Conservation (phyloP, 2,113 vertebrate genomes). For the Pachypanchax playfairii region DNA sequence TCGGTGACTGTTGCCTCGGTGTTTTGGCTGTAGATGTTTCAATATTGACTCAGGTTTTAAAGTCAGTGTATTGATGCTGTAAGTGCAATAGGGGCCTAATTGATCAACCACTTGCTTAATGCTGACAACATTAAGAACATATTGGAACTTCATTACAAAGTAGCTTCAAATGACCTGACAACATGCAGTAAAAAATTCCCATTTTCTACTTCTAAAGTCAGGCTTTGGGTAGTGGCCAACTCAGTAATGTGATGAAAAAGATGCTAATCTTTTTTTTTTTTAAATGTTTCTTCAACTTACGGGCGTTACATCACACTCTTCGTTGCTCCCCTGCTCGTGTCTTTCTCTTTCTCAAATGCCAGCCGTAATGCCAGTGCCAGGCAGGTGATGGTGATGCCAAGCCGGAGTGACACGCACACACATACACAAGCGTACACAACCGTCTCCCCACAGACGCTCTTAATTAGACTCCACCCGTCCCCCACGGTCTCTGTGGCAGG, state of each 20-base stretch:
- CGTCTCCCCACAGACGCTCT: conserved; percentile 79
- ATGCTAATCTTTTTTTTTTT: not conserved
- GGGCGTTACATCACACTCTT: conserved; percentile 28
- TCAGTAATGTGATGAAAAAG: not conserved
- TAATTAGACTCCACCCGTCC: conserved; percentile 83
- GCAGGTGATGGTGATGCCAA: conserved; percentile 81
- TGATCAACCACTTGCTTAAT: conserved; percentile 64
- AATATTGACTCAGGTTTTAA: conserved; percentile 50
- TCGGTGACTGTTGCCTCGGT: conserved; percentile 18
- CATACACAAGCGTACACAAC: conserved; percentile 57
- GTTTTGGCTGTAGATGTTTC: conserved; percentile 52
- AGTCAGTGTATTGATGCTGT: conserved; percentile 58
- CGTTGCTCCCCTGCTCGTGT: conserved; percentile 9
- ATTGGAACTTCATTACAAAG: conserved; percentile 41
- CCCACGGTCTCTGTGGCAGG: conserved; percentile 76
- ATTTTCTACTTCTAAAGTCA: not conserved
- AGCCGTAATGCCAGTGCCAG: conserved; percentile 75
- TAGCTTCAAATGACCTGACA: conserved; percentile 4
- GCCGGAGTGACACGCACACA: conserved; percentile 74
- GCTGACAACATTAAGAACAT: conserved; percentile 64
- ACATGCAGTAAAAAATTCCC: not conserved
- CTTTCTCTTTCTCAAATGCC: conserved; percentile 58
- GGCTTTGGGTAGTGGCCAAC: too few species aligned
- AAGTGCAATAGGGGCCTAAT: conserved; percentile 58
- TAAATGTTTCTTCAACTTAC: conserved; percentile 21